These are phyloP conservation scores for Laterallus jamaicensis DNA, from an alignment of 2,113 vertebrate genomes.

Conservation along the genomic window DNA sequence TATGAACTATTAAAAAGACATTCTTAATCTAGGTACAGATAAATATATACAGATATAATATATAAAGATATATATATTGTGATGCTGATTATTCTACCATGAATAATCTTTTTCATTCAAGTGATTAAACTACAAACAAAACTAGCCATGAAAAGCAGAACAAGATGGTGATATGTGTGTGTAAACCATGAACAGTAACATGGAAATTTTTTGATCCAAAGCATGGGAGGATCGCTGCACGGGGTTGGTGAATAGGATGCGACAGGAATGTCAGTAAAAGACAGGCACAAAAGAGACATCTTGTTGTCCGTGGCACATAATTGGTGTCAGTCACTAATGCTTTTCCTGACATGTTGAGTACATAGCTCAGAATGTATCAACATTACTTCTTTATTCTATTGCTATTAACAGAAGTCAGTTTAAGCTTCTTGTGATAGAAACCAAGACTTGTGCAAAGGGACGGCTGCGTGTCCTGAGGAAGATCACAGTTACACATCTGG, in stretches of 20 bases:
- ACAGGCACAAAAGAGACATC: constrained; percentile 8
- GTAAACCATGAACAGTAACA: neutral
- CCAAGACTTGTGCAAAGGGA: neutral
- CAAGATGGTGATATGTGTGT: neutral
- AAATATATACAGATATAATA: neutral
- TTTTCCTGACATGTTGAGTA: constrained; percentile 15
- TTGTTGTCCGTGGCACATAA: constrained; percentile 2
- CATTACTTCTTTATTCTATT: neutral
- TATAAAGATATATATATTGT: no score
- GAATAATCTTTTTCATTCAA: neutral
- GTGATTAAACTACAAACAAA: neutral
- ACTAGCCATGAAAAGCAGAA: neutral
- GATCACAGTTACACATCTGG: neutral
- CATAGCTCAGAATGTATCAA: neutral
- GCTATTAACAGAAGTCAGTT: neutral
- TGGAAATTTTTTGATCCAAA: constrained; percentile 6
- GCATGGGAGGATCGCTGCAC: neutral
- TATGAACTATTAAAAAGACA: neutral
- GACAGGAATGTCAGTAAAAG: constrained; percentile 36
- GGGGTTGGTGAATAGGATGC: neutral
- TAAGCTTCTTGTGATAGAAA: neutral
- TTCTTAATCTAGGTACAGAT: neutral
- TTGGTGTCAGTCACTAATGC: constrained; percentile 40
- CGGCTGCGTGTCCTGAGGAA: neutral
- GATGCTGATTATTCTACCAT: neutral